Conservation (phyloP, 2,888 invertebrate genomes). For the Asteroscopus sphinx region DNA sequence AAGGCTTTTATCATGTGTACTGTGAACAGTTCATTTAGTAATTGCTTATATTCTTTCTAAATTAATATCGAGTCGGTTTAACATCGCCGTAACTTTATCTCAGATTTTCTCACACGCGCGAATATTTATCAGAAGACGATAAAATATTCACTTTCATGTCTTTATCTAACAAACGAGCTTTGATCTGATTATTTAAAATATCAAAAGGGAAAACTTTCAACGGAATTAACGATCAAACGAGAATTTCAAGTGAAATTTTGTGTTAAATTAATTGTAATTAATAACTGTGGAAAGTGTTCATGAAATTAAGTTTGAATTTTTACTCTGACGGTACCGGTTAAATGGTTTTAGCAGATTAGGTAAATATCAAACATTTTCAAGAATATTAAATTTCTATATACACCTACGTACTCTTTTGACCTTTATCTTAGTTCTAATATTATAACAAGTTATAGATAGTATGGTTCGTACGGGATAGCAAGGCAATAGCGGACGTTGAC, state of each 20-base stretch:
- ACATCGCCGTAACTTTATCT: neutral
- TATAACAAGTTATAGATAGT: too few species aligned
- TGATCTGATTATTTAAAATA: constrained; percentile 47
- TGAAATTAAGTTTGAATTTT: constrained; percentile 25
- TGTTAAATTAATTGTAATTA: constrained; percentile 31
- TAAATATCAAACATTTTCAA: neutral
- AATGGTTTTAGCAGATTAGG: constrained; percentile 29
- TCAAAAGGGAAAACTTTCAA: constrained; percentile 35
- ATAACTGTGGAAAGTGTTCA: constrained; percentile 14
- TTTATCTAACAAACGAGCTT: constrained; percentile 38
- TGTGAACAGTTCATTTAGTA: too few species aligned
- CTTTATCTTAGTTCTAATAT: too few species aligned
- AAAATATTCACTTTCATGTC: constrained; percentile 27
- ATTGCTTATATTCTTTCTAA: too few species aligned
- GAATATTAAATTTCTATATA: too few species aligned
- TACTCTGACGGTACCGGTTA: constrained; percentile 24
- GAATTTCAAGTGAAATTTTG: constrained; percentile 20
- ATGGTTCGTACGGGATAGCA: too few species aligned
- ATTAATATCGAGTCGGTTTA: too few species aligned
- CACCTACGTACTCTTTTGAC: too few species aligned
- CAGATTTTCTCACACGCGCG: neutral
- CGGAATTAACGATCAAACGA: constrained; percentile 45
- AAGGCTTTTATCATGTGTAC: too few species aligned
- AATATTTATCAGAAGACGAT: constrained; percentile 12
- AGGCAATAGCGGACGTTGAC: too few species aligned